Conservation (phyloP, 2,888 invertebrate genomes). For the Pecten maximus region DNA sequence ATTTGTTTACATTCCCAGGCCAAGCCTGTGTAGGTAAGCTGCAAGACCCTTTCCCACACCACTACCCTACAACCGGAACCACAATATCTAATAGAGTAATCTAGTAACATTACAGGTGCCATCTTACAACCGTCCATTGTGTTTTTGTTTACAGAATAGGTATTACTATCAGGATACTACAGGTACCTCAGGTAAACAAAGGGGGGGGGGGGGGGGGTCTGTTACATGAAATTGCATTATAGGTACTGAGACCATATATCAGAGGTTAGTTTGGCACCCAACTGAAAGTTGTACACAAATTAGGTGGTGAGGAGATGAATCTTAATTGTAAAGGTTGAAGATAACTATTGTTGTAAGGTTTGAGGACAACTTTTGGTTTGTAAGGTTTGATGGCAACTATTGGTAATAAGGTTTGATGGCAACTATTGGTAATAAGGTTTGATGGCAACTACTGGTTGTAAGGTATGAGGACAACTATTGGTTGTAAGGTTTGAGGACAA, state of each 20-base stretch:
- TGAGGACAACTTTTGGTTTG: background rate
- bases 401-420: background rate
- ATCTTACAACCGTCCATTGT: background rate
- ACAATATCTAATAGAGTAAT: too few species aligned
- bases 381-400: background rate
- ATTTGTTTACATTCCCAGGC: slow-evolving; percentile 26
- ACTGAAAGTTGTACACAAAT: too few species aligned
- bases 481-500: too few species aligned
- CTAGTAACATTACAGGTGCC: background rate
- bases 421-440: background rate
- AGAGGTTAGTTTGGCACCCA: too few species aligned
- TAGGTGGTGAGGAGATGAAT: too few species aligned
- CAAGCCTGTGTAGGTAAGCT: background rate
- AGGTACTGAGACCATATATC: too few species aligned
- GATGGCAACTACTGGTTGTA: background rate
- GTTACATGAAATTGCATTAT: background rate
- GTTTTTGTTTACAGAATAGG: too few species aligned
- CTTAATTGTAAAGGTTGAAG: too few species aligned
- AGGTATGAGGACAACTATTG: background rate
- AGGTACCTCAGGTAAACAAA: background rate
- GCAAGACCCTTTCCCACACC: background rate
- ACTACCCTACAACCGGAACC: background rate
- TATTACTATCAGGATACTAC: background rate
- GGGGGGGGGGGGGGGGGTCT: background rate
- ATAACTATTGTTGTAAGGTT: too few species aligned